Evolutionary conservation across 2,888 invertebrate genomes (phyloP), one percentile per base, ranked within the genome.

Genomic region (Ectemnius continuus): DNA sequence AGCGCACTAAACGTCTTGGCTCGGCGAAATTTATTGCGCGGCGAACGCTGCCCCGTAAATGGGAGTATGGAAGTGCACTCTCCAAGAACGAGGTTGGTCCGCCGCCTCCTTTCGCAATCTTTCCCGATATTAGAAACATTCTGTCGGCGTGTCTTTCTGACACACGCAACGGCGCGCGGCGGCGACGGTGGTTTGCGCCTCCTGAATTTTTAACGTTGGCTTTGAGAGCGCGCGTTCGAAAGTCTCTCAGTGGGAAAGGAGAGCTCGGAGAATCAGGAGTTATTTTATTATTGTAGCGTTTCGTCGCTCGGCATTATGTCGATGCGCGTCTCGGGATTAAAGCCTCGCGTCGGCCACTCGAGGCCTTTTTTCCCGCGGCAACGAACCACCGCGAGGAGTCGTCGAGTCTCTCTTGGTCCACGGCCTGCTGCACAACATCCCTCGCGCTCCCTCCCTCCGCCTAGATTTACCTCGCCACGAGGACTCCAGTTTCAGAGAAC

Each of bases 391-490:
- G 52, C 70, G 52, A 61, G 65, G 36, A 65, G 64, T 67, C 61
- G 62, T 48, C 58, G 61, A 63, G 46, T 36, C 36, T 52, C 75
- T 82, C 79, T 70, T 74, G 70, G 78, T 73, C 73, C 83, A 87
- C 85, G 84, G 85, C 82, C 86, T 83, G 85, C 81, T 85, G 83
- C 79, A 80, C 81, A 47, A 79, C 81, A 47, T 68, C 56, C 61
- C 62, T 67, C 70, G 61, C 18, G 26, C 61, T 61, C 64, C 59
- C 61, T 60, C 52, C n/a, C 26, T 60, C 61, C 61, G 36, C 36
- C 8, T 11, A 36, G 36, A 6, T 36, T 36, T 11, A 11, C 36
- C 36, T 36, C 18, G 36, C 48, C 64, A 67, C 52, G 73, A 61
- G 65, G 73, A 66, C 74, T 69, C 74, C 52, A 67, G 47, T 68